Evolutionary conservation across 1,140 invertebrate species (phyloP).

Genomic region (honey bee (Apis mellifera)): Amel_HAv3.1 CM009941.2:14790001-14790500

Average conservation of each 20-base stretch:
- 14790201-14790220: neutral
- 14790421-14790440: neutral
- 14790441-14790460: neutral
- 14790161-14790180: neutral
- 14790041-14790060: conserved; percentile 70
- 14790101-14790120: conserved; percentile 54
- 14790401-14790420: neutral
- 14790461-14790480: neutral
- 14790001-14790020: conserved; percentile 27
- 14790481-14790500: conserved; percentile 33
- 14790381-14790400: too few species aligned
- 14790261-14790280: neutral
- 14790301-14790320: too few species aligned
- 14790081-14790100: conserved; percentile 50
- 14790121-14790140: conserved; percentile 33
- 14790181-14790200: conserved; percentile 28
- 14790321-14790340: too few species aligned
- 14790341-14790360: too few species aligned
- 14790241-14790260: neutral
- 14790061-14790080: conserved; percentile 68
- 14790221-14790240: neutral
- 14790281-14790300: too few species aligned
- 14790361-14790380: too few species aligned
- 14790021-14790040: conserved; percentile 68
- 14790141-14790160: neutral